phyloP scores from a whole-genome alignment of 2,797 vertebrate genomes.

The Heterohyrax brucei region DNA sequence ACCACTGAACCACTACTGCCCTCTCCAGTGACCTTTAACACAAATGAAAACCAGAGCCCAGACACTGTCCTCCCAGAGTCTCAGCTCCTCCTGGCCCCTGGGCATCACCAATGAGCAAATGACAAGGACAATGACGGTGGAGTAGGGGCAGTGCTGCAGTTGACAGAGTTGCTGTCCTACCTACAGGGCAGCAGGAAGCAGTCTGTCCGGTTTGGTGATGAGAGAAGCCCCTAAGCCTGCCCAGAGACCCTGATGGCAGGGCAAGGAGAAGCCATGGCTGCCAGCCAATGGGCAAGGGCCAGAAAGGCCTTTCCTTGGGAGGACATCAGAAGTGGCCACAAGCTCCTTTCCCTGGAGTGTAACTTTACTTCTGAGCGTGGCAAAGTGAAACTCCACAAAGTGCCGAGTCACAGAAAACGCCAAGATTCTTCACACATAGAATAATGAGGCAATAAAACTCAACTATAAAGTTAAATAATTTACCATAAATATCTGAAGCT shows the following conservation, averaged over 20 bases:
- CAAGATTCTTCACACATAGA: conserved; percentile 86
- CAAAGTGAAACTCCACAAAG: conserved; percentile 88
- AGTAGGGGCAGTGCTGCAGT: not conserved
- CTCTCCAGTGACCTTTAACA: not conserved
- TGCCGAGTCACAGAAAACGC: conserved; percentile 88
- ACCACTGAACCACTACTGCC: not conserved
- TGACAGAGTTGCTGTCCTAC: not conserved
- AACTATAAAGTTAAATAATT: conserved; percentile 93
- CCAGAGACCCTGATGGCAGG: not conserved
- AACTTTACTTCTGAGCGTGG: conserved; percentile 81
- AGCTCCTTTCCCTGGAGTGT: conserved; percentile 34
- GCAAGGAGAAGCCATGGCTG: fast-evolving
- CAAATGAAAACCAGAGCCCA: not conserved
- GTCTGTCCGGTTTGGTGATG: not conserved
- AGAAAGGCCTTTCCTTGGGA: conserved; percentile 63
- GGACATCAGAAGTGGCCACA: not conserved
- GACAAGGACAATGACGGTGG: fast-evolving
- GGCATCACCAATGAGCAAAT: fast-evolving
- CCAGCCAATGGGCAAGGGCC: not conserved
- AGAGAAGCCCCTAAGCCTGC: not conserved
- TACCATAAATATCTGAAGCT: conserved; percentile 92
- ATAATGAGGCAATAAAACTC: conserved; percentile 91
- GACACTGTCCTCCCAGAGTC: not conserved
- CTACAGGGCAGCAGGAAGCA: not conserved
- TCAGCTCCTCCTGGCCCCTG: not conserved